Evolutionary conservation across 2,888 invertebrate genomes (phyloP).

Genomic region (Halictus quadricinctus): DNA sequence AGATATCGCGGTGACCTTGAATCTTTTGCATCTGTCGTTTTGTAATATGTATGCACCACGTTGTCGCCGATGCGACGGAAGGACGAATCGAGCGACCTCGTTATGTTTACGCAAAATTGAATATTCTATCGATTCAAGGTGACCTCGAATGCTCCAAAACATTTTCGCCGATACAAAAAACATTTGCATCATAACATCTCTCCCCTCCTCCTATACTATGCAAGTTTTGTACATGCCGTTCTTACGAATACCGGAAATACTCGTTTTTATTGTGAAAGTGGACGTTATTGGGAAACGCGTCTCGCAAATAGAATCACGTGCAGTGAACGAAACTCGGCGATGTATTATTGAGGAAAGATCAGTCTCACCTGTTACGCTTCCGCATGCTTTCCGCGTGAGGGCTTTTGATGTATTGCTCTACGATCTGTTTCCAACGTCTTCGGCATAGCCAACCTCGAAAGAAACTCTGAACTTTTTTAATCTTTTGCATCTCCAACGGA

Average conservation of each 20-base stretch:
- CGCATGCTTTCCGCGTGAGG: conserved; percentile 97
- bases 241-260: neutral
- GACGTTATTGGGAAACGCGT: neutral
- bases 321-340: neutral
- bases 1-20: no score
- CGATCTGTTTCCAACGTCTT: conserved; percentile 96
- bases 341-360: neutral
- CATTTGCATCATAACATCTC: no score
- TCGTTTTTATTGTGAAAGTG: neutral
- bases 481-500: conserved; percentile 91
- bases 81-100: no score
- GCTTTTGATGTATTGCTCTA: conserved; percentile 96
- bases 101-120: no score
- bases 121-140: no score
- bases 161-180: no score
- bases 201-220: no score
- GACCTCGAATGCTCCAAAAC: no score
- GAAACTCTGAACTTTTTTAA: conserved; percentile 95
- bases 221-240: no score
- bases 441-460: conserved; percentile 97
- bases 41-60: no score
- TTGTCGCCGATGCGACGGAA: no score
- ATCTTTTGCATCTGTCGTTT: no score
- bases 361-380: conserved; percentile 90
- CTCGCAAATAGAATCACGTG: neutral